Evolutionary conservation across 2,888 invertebrate species (phyloP).

Genomic region (Lucinisca nassula): DNA sequence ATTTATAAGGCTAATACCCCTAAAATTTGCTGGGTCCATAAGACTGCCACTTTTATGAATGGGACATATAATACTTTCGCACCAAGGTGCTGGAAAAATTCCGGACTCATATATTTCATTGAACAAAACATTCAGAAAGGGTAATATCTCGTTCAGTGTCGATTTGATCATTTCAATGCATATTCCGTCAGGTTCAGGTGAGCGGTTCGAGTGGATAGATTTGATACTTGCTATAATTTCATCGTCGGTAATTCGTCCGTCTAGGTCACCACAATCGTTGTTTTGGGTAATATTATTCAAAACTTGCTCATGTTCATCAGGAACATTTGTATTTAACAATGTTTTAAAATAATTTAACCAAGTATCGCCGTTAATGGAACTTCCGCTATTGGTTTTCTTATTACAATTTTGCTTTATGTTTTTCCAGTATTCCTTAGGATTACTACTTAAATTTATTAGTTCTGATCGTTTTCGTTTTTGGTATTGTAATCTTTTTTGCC

Average conservation of each 20-base stretch:
- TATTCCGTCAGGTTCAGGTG: background rate
- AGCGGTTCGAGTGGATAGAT: background rate
- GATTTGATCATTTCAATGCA: background rate
- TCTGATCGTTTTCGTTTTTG: background rate
- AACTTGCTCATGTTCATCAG: background rate
- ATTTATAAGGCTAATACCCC: background rate
- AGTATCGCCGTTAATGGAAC: background rate
- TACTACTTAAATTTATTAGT: background rate
- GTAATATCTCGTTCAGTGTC: background rate
- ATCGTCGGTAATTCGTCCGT: background rate
- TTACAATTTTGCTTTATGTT: background rate
- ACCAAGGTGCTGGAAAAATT: conserved; percentile 49
- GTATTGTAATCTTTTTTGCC: background rate
- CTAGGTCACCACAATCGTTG: background rate
- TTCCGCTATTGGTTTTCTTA: background rate
- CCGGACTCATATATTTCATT: conserved; percentile 37
- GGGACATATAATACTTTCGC: conserved; percentile 33
- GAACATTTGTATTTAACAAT: background rate
- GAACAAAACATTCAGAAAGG: conserved; percentile 26
- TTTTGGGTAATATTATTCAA: background rate
- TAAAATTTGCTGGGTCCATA: background rate
- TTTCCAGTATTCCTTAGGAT: background rate
- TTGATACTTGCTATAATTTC: background rate
- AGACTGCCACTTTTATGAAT: conserved; percentile 9
- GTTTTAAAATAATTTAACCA: background rate